Conservation (phyloP, 2,888 invertebrate genomes). For the Syritta pipiens region DNA sequence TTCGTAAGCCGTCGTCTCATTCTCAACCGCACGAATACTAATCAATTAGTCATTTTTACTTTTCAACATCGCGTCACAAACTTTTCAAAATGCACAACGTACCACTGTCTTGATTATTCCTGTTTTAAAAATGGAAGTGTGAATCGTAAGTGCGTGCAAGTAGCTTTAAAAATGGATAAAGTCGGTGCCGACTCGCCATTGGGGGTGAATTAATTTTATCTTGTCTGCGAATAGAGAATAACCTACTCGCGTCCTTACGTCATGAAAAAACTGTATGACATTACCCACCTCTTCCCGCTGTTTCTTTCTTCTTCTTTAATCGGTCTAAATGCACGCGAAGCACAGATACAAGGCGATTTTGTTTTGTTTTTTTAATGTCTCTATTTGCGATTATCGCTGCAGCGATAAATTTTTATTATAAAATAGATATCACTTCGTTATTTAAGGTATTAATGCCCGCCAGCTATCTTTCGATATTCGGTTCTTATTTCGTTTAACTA, state of each 20-base stretch:
- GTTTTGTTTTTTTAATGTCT: no score
- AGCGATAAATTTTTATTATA: conserved; percentile 3
- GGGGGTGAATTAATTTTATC: no score
- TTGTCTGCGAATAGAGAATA: not conserved
- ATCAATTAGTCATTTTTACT: not conserved
- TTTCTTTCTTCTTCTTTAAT: not conserved
- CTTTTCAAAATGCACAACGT: not conserved
- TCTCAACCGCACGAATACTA: conserved; percentile 5
- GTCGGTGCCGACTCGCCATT: no score
- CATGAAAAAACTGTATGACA: conserved; percentile 1
- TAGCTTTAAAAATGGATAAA: no score
- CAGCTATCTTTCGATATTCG: conserved; percentile 8
- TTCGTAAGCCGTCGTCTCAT: not conserved
- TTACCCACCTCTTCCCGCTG: conserved; percentile 15
- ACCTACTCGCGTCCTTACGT: not conserved
- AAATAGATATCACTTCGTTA: conserved; percentile 18
- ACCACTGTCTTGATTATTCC: not conserved
- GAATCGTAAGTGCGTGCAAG: no score
- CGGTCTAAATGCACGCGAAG: conserved; percentile 1
- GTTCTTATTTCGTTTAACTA: conserved; percentile 1
- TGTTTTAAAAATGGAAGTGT: not conserved
- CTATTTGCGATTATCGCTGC: conserved; percentile 17
- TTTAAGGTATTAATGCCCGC: conserved; percentile 14
- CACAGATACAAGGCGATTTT: no score
- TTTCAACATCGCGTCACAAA: not conserved